Percentiles rank a stretch among this genome's conserved stretches.
These are phyloP conservation scores for Trididemnum nubilum DNA, from an alignment of 23 tunicate species.

Conservation along the genomic window DNA sequence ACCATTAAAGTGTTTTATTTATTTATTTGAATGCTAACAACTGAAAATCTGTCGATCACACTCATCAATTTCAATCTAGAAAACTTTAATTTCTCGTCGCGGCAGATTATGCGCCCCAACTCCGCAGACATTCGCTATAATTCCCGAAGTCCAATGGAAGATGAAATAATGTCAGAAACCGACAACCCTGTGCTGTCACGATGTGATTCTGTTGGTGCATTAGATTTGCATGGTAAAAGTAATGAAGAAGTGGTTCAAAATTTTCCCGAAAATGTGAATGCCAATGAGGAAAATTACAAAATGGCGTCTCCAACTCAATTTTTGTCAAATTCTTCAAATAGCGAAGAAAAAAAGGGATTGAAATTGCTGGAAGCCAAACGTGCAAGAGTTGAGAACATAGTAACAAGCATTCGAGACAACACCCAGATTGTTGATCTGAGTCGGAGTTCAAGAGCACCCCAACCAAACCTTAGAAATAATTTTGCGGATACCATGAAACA, in stretches of 20 bases:
- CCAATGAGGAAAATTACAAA: not conserved
- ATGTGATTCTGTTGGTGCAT: not conserved
- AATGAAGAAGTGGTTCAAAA: not conserved
- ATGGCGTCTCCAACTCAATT: not conserved
- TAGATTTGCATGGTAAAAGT: not conserved
- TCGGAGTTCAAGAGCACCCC: not conserved
- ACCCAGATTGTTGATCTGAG: not conserved
- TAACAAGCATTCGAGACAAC: constrained; percentile 48
- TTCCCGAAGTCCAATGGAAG: not conserved
- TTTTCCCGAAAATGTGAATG: not conserved
- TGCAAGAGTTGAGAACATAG: constrained; percentile 72
- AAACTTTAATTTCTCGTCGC: not conserved
- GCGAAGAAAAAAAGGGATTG: not conserved
- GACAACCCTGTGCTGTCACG: not conserved
- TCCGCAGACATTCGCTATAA: not conserved
- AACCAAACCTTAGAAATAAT: not conserved
- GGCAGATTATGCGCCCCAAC: not conserved
- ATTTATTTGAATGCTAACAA: too few species aligned
- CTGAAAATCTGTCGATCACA: too few species aligned
- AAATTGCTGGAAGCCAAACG: constrained; percentile 48
- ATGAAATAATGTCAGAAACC: not conserved
- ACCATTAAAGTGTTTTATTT: too few species aligned
- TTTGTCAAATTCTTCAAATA: not conserved
- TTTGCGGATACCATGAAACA: not conserved
- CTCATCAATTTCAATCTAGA: too few species aligned